Evolutionary conservation across 2,797 vertebrate genomes (phyloP), one percentile per base, ranked within the genome.

Genomic region (Catostomus latipinnis): DNA sequence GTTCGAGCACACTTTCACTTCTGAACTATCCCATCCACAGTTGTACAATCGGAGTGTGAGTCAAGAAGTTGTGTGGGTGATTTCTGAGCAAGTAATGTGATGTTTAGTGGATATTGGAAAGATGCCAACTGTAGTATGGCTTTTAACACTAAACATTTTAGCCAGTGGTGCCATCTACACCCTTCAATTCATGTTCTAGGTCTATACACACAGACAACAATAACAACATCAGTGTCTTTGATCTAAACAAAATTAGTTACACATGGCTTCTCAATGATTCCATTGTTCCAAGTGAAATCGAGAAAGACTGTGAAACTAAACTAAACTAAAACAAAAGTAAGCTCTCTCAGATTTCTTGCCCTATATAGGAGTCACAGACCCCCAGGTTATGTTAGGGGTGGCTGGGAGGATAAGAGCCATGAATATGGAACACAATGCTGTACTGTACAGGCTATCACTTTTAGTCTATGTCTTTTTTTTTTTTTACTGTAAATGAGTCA

Each of bases 191-290:
- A 54, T 48, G 63, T 78, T 67, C 57, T 34, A 61, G 58, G 61
- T 58, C 65, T 71, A 74, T 67, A 73, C 74, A 71, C 63, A 62
- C 62, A 52, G 60, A 49, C 66, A 78, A 71, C 58, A 82, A 86
- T 80, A 78, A 74, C 65, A 76, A 78, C 68, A 80, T 83, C 71
- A 83, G 80, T 71, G 60, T 82, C 80, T 80, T 75, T 77, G 70
- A 84, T 84, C 81, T 80, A 66, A 84, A 74, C 80, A 63, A 76
- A 84, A 78, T 77, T 68, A 74, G 62, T 71, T 82, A 45, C 83
- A 83, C 68, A 86, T 83, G 83, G 58, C 34, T 65, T 67, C 76
- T 83, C 74, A 83, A 84, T 83, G 74, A 82, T 82, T 14, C 77
- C 50, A 82, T 85, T 84, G 80, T 87, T 82, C 77, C 48, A 4